Conservation (phyloP, 2,113 vertebrate genomes). For the Aldabrachelys gigantea region DNA sequence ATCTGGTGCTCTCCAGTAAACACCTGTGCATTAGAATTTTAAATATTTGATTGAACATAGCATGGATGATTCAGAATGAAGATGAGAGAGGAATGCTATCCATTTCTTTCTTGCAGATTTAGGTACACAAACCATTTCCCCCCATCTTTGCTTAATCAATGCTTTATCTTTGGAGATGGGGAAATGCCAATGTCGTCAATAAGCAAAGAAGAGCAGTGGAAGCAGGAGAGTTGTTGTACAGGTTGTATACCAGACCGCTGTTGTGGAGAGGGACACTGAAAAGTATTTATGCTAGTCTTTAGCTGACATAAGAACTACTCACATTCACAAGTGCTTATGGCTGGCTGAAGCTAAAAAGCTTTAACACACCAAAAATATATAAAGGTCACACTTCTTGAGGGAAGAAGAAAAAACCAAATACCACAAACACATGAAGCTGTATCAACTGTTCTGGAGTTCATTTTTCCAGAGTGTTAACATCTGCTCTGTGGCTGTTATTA, state of each 20-base stretch:
- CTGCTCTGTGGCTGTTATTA: background rate
- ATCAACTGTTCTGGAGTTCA: background rate
- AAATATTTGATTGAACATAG: background rate
- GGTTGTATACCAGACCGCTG: background rate
- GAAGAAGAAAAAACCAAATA: background rate
- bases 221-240: background rate
- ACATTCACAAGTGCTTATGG: background rate
- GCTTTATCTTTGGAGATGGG: background rate
- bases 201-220: no score
- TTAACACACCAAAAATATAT: background rate
- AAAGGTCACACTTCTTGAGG: background rate
- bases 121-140: background rate
- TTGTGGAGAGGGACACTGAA: background rate
- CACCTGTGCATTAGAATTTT: background rate
- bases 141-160: background rate
- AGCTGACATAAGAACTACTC: background rate
- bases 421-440: background rate
- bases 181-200: background rate
- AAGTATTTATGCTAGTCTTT: fast-evolving
- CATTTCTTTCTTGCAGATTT: background rate
- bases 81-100: background rate
- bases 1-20: background rate
- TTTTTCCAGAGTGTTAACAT: background rate
- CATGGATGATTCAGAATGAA: background rate
- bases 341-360: background rate